Percentiles rank a stretch among this genome's conserved stretches.
Conservation (phyloP, 2,797 vertebrate species). For the Rhinatrema bivittatum region DNA sequence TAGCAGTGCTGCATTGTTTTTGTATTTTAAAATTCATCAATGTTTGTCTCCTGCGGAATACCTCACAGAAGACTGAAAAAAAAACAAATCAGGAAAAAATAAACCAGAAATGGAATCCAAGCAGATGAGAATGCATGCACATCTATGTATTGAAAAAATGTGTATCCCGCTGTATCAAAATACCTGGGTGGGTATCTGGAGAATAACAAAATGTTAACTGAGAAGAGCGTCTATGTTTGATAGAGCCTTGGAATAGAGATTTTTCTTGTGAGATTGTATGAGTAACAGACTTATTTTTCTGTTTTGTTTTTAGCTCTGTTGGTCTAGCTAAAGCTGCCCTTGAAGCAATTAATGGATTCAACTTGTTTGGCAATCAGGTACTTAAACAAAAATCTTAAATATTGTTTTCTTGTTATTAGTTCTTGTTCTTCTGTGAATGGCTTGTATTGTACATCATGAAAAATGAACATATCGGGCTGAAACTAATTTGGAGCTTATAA, state of each 20-base stretch:
- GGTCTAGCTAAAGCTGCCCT: constrained; percentile 93
- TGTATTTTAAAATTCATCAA: too few species aligned
- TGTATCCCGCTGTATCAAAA: too few species aligned
- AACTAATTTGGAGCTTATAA: too few species aligned
- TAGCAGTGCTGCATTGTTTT: too few species aligned
- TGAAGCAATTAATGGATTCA: constrained; percentile 97
- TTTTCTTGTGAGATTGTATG: constrained; percentile 11
- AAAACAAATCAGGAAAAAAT: too few species aligned
- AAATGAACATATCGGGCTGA: constrained; percentile 6
- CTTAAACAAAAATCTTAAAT: constrained; percentile 18
- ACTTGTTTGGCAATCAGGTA: constrained; percentile 98
- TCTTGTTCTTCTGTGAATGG: constrained; percentile 1
- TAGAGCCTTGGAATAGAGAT: not conserved
- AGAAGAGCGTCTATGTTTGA: constrained; percentile 6
- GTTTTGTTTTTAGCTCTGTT: constrained; percentile 70
- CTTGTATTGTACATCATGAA: constrained; percentile 8
- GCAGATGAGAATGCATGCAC: too few species aligned
- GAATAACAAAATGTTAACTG: constrained; percentile 6
- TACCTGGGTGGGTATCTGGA: too few species aligned
- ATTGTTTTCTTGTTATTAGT: constrained; percentile 13
- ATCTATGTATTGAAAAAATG: too few species aligned
- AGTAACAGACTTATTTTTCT: not conserved
- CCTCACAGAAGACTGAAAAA: too few species aligned
- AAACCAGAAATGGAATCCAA: too few species aligned
- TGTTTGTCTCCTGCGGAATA: too few species aligned